phyloP scores from a whole-genome alignment of 2,113 vertebrate species.

The Bucco capensis region DNA sequence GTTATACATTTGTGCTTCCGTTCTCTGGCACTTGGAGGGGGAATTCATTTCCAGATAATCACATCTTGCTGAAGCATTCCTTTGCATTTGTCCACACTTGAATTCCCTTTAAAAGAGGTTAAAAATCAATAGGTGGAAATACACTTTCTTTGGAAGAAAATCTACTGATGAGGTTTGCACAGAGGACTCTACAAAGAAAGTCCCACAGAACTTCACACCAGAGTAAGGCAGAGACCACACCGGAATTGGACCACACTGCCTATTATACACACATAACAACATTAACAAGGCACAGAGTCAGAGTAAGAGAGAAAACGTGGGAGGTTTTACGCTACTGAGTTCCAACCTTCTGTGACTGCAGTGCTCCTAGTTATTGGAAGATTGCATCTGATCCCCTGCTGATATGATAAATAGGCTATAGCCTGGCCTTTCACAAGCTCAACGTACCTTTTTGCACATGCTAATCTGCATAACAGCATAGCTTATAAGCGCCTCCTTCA shows the following conservation, averaged over 20 bases:
- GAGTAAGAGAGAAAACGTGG: background rate
- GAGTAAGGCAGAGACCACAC: background rate
- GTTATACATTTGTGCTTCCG: conserved; percentile 74
- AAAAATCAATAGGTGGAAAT: background rate
- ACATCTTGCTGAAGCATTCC: conserved; percentile 97
- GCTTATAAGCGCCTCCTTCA: conserved; percentile 93
- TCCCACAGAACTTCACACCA: background rate
- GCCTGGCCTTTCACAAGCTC: background rate
- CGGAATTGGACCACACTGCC: background rate
- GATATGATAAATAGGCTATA: fast-evolving
- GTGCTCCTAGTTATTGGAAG: background rate
- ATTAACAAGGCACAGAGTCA: background rate
- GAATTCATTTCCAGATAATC: conserved; percentile 62
- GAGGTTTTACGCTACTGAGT: background rate
- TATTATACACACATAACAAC: background rate
- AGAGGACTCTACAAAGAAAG: background rate
- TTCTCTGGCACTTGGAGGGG: conserved; percentile 72
- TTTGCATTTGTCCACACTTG: conserved; percentile 96
- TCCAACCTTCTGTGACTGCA: background rate
- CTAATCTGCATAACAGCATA: conserved; percentile 98
- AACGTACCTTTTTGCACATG: conserved; percentile 94
- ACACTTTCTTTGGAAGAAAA: background rate
- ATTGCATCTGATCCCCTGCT: background rate
- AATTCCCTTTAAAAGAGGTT: conserved; percentile 81
- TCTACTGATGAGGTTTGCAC: too few relatives aligned